Base-by-base conservation (phyloP, 2,888 invertebrate species). In the Eurytoma adleriae region DNA sequence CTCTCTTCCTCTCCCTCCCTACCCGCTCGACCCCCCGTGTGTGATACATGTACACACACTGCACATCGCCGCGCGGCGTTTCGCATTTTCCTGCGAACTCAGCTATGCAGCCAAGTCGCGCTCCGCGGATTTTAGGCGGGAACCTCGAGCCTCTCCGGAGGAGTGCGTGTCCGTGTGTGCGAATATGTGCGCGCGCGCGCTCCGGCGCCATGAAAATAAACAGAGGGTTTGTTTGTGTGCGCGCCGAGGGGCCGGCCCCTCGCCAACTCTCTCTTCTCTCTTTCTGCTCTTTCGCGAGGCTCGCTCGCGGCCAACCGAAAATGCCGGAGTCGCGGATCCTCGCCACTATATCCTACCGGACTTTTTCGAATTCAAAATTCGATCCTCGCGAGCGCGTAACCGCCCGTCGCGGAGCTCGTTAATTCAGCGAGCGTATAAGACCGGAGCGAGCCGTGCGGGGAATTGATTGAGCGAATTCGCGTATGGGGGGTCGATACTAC, bases 81-180 rank as follows among this genome's bases (percentile, higher is more conserved):
- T 16, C 12, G 54, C 68, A 59, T 68, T 68, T 68, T 30, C 14
- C 67, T 50, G 48, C n/a, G 30, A 40, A 20, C 24, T 20, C 12
- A 13, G 1, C 50, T 20, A n/a, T 56, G 12, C 56, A 16, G 14
- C 24, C n/a, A 12, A n/a, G 18, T 30, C 27, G 16, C 20, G 27
- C 67, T 69, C 75, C 56, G 50, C 20, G 52, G 67, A 73, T 72
- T 78, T 78, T 78, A 78, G 72, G 78, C 78, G 78, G 78, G 78
- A 78, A 78, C 67, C 24, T 27, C 3, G 50, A 18, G 24, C 5
- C 57, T 20, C 18, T 18, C 57, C 57, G 18, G 18, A 18, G 2
- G 18, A 12, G 18, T 18, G 56, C 56, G 16, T 18, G n/a, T 0
- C 57, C 12, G 20, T 56, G 56, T n/a, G 56, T 5, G n/a, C 18